These are phyloP conservation scores for Platanista minor DNA, from an alignment of 2,113 vertebrate genomes.

Conservation along the genomic window DNA sequence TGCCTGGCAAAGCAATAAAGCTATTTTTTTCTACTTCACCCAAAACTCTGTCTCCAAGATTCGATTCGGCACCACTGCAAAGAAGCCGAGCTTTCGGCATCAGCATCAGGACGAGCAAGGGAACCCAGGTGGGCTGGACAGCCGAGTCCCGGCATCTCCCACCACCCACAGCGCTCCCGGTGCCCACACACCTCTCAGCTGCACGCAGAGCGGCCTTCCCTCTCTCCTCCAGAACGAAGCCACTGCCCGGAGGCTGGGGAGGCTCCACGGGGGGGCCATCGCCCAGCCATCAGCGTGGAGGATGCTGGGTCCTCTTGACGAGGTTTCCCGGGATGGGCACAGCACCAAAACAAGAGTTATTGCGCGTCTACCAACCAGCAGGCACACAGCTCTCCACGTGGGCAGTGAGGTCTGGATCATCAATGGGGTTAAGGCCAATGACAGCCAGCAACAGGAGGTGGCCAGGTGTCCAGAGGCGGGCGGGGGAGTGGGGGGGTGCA, in stretches of 20 bases:
- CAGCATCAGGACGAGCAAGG: no score
- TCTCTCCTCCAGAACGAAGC: not conserved
- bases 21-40: not conserved
- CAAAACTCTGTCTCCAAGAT: not conserved
- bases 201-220: rapidly evolving
- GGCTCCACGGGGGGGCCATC: rapidly evolving
- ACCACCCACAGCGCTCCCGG: rapidly evolving
- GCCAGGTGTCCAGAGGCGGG: not conserved
- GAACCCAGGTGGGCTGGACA: rapidly evolving
- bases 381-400: not conserved
- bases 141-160: not conserved
- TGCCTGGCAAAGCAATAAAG: not conserved
- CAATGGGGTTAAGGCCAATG: not conserved
- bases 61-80: not conserved
- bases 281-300: rapidly evolving
- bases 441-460: rapidly evolving
- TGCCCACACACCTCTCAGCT: not conserved
- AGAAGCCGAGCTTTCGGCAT: not conserved
- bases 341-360: not conserved
- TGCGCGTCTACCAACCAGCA: rapidly evolving
- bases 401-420: not conserved
- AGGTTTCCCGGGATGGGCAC: not conserved
- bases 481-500: not conserved
- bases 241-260: rapidly evolving
- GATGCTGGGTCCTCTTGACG: not conserved